Evolutionary conservation across 2,113 vertebrate genomes (phyloP).

Genomic region (Agapornis roseicollis): DNA sequence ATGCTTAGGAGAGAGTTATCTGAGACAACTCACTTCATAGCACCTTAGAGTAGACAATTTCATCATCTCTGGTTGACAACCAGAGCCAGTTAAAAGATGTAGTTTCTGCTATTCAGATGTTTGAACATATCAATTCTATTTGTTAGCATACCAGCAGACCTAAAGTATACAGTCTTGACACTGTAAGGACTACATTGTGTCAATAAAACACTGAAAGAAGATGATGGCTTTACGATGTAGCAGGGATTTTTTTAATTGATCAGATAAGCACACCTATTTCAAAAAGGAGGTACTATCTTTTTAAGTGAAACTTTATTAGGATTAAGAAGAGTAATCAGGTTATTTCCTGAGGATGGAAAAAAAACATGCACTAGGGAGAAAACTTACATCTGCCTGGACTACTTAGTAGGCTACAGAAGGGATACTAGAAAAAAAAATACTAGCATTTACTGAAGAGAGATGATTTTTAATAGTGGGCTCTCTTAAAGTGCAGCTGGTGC

Average conservation of each 20-base stretch:
- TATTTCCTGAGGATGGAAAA: not conserved
- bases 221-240: not conserved
- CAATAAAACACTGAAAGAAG: not conserved
- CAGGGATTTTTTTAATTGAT: not conserved
- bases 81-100: not conserved
- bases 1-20: not conserved
- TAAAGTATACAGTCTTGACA: not conserved
- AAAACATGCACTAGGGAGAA: not conserved
- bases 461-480: not conserved
- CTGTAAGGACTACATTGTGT: not conserved
- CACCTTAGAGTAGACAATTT: not conserved
- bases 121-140: not conserved
- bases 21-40: not conserved
- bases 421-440: not conserved
- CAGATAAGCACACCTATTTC: not conserved
- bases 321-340: not conserved
- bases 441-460: not conserved
- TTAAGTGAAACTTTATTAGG: not conserved
- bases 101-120: not conserved
- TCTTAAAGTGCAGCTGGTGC: not conserved
- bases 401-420: not conserved
- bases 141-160: not conserved
- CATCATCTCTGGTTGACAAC: not conserved
- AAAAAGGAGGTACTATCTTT: not conserved
- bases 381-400: not conserved